Conservation (phyloP, 2,888 invertebrate species). For the Parnassius orleans region DNA sequence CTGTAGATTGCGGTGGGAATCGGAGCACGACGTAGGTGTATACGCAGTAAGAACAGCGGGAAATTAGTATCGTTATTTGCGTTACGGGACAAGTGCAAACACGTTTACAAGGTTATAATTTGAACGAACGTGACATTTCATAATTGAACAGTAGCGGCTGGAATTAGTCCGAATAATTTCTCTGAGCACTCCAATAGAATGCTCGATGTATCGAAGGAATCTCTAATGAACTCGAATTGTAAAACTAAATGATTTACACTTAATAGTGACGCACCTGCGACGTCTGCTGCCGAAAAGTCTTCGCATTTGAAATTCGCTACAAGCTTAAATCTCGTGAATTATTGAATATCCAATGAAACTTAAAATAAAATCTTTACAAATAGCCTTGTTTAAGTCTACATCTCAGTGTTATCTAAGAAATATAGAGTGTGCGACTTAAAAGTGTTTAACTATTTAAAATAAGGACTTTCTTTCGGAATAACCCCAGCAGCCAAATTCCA, state of each 20-base stretch:
- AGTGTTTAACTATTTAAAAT: no score
- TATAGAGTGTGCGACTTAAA: no score
- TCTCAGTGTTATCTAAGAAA: no score
- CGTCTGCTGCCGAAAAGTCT: neutral
- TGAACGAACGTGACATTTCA: no score
- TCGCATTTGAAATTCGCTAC: neutral
- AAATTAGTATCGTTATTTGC: slow-evolving; percentile 2
- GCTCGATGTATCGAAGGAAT: no score
- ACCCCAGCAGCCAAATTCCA: no score
- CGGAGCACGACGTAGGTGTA: neutral
- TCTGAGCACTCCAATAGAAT: no score
- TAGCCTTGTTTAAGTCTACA: no score
- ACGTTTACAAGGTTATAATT: neutral
- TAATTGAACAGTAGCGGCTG: no score
- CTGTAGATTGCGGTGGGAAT: slow-evolving; percentile 12
- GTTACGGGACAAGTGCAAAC: neutral
- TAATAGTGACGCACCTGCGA: neutral
- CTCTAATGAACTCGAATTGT: no score
- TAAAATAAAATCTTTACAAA: neutral
- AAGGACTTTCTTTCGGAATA: no score
- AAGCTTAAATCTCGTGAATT: neutral
- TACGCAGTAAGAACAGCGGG: neutral
- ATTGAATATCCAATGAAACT: neutral
- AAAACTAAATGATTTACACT: neutral
- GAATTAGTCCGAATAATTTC: no score